Percentiles rank a stretch among this genome's conserved stretches.
These are phyloP conservation scores for Theodoxus fluviatilis DNA, from an alignment of 2,888 invertebrate genomes.

Conservation along the genomic window DNA sequence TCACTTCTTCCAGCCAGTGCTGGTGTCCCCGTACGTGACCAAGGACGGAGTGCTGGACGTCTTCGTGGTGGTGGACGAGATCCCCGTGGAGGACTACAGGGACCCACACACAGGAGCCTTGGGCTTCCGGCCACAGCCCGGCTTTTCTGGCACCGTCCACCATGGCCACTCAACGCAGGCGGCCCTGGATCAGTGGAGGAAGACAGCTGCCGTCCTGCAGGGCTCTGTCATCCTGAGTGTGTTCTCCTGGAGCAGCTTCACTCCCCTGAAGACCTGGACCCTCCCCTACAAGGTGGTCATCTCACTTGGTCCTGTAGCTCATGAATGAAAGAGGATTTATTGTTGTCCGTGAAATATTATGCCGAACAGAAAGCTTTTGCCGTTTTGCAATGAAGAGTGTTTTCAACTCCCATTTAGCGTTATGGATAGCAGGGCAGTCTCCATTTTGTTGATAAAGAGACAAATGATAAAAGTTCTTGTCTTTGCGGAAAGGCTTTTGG, in stretches of 20 bases:
- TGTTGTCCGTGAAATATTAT: too few species aligned
- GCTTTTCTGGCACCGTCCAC: background rate
- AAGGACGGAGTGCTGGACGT: constrained; percentile 41
- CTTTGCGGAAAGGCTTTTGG: too few species aligned
- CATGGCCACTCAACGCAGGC: constrained; percentile 5
- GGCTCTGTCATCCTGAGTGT: constrained; percentile 36
- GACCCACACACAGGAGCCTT: constrained; percentile 28
- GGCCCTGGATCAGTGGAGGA: constrained; percentile 1
- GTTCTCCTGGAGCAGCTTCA: constrained; percentile 46
- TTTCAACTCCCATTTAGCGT: too few species aligned
- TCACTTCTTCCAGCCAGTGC: constrained; percentile 77
- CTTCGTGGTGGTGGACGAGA: constrained; percentile 46
- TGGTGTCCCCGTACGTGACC: constrained; percentile 64
- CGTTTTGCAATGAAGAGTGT: too few species aligned
- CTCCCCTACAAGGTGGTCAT: constrained; percentile 45
- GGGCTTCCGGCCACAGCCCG: constrained; percentile 21
- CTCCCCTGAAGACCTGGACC: constrained; percentile 45
- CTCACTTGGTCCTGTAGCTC: too few species aligned
- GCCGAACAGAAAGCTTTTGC: too few species aligned
- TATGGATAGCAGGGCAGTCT: too few species aligned
- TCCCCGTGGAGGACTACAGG: constrained; percentile 39
- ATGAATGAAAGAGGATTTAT: too few species aligned
- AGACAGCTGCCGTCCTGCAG: background rate
- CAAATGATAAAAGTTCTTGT: too few species aligned
- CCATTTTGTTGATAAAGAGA: too few species aligned